These are phyloP conservation scores for Elysia chlorotica DNA, from an alignment of 1,140 invertebrate genomes.

Conservation along the genomic window DNA sequence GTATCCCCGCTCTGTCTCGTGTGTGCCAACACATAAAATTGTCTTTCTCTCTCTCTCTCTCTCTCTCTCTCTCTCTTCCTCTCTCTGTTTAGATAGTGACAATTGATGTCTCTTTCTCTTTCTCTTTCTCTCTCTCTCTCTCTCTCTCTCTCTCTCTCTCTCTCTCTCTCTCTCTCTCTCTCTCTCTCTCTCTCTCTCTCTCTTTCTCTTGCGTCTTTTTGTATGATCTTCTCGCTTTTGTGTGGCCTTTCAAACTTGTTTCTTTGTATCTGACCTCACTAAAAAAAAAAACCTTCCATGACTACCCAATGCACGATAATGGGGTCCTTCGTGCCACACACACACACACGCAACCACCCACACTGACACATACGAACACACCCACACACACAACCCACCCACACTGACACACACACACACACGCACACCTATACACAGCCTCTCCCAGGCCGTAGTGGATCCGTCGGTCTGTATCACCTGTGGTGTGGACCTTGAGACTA, in stretches of 20 bases:
- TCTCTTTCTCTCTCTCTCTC: background rate
- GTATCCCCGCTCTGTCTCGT: background rate
- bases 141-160: background rate
- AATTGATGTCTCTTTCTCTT: background rate
- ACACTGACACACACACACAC: no score
- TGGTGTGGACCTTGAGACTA: no score
- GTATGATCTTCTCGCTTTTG: background rate
- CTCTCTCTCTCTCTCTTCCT: conserved; percentile 1
- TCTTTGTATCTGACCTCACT: background rate
- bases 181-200: conserved; percentile 25
- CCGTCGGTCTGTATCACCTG: no score
- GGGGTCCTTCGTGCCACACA: background rate
- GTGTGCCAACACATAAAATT: background rate
- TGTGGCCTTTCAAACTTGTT: background rate
- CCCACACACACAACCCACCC: background rate
- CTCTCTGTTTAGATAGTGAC: background rate
- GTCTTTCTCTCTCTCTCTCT: conserved; percentile 20
- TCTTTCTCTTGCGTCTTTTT: background rate
- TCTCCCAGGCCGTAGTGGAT: no score
- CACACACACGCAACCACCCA: background rate
- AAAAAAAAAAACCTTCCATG: background rate
- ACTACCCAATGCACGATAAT: background rate
- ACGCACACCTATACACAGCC: no score
- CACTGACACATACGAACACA: background rate
- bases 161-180: conserved; percentile 9